Evolutionary conservation across 1,140 invertebrate genomes (phyloP).

Genomic region (Drosophila orena): DNA sequence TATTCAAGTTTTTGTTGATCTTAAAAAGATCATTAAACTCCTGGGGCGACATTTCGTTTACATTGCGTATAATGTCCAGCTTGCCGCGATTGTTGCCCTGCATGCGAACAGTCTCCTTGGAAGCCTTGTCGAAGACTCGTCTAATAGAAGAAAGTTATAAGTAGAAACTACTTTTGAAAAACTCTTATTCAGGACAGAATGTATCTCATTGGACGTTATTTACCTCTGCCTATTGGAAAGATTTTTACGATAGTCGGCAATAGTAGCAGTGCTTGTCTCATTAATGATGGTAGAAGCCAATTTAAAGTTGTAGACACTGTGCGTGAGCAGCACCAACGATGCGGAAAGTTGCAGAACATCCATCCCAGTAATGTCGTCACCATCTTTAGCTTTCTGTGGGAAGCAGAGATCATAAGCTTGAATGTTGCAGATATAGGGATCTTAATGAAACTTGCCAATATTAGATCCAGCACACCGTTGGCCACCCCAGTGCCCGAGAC

Average conservation of each 20-base stretch:
- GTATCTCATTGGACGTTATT: neutral
- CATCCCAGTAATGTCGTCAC: slow-evolving; percentile 61
- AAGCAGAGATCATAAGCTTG: neutral
- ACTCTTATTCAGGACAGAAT: neutral
- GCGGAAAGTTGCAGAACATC: slow-evolving; percentile 67
- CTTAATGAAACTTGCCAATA: slow-evolving; percentile 45
- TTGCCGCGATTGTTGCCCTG: slow-evolving; percentile 52
- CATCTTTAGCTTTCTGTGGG: slow-evolving; percentile 59
- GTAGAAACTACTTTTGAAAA: neutral
- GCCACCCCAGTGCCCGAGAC: slow-evolving; percentile 62
- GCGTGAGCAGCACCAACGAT: slow-evolving; percentile 64
- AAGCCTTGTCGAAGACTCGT: slow-evolving; percentile 64
- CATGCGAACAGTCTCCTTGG: slow-evolving; percentile 67
- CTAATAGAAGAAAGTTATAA: slow-evolving; percentile 28
- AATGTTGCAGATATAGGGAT: neutral
- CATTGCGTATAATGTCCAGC: slow-evolving; percentile 70
- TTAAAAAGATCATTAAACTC: slow-evolving; percentile 77
- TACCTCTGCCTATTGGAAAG: slow-evolving; percentile 67
- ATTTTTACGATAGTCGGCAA: slow-evolving; percentile 49
- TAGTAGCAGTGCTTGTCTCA: slow-evolving; percentile 41
- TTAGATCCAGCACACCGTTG: slow-evolving; percentile 58
- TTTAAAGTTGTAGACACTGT: slow-evolving; percentile 70
- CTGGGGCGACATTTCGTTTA: slow-evolving; percentile 72
- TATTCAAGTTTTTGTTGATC: slow-evolving; percentile 70
- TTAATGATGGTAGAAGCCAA: slow-evolving; percentile 70